These are phyloP conservation scores for Zosterops lateralis DNA, from an alignment of 2,113 vertebrate species.

Conservation along the genomic window DNA sequence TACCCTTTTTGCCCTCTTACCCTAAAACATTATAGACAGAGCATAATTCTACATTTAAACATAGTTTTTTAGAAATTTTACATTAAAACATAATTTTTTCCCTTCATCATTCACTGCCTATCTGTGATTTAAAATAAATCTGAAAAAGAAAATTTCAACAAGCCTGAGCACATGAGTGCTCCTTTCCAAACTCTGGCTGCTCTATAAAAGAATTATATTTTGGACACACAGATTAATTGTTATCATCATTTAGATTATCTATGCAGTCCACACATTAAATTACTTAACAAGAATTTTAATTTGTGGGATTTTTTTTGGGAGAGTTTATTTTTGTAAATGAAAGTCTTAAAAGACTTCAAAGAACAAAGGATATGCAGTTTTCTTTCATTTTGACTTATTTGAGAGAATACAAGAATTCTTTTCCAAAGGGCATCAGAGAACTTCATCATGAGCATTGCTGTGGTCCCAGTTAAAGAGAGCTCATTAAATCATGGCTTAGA, in stretches of 20 bases:
- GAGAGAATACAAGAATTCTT: neutral
- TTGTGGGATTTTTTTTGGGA: neutral
- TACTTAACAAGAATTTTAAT: neutral
- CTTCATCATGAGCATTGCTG: neutral
- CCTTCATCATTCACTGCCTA: neutral
- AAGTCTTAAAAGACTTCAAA: neutral
- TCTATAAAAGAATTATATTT: neutral
- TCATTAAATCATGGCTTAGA: conserved; percentile 18
- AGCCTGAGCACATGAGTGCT: neutral
- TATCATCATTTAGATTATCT: neutral
- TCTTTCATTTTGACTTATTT: neutral
- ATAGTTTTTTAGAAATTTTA: neutral
- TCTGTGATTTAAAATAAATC: neutral
- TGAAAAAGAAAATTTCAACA: neutral
- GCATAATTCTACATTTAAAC: neutral
- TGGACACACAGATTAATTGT: neutral
- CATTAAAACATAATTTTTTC: neutral
- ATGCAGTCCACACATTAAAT: neutral
- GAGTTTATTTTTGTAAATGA: neutral
- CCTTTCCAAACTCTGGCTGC: neutral
- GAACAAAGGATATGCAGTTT: neutral
- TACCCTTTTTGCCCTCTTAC: neutral
- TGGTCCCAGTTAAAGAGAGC: neutral
- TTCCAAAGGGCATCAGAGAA: neutral
- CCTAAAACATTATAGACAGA: neutral